Conservation (phyloP, 2,113 vertebrate genomes). For the Telmatochromis sp. region DNA sequence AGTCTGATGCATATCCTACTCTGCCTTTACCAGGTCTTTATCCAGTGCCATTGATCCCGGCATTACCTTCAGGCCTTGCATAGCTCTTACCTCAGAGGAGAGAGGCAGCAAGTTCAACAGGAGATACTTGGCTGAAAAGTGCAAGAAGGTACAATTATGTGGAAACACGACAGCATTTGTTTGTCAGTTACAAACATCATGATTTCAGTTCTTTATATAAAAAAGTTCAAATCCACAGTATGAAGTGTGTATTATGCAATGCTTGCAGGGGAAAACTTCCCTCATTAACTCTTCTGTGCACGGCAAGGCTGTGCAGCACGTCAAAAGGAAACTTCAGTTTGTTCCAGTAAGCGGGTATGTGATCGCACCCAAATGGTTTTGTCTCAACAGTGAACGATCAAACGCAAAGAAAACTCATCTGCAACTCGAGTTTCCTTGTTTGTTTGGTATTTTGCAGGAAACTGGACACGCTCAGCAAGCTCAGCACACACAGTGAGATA, state of each 20-base stretch:
- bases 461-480: not conserved
- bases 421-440: not conserved
- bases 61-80: constrained; percentile 30
- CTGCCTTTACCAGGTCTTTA: constrained; percentile 45
- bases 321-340: constrained; percentile 67
- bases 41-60: constrained; percentile 54
- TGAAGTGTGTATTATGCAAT: not conserved
- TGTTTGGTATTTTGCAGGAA: constrained; percentile 9
- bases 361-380: not conserved
- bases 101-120: constrained; percentile 27
- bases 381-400: not conserved
- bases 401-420: not conserved
- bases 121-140: not conserved
- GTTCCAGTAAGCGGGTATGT: constrained; percentile 20
- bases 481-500: not conserved
- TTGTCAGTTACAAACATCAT: not conserved
- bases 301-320: not conserved
- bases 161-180: not conserved
- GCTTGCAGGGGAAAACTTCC: constrained; percentile 5
- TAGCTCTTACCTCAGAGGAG: constrained; percentile 44
- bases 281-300: not conserved
- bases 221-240: not conserved
- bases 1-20: constrained; percentile 17
- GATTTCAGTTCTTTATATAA: not conserved
- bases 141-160: constrained; percentile 7